A percentile compares a stretch with the other conserved stretches of the same genome.
These are phyloP conservation scores for Odontesthes bonariensis DNA, from an alignment of 2,113 vertebrate species.

Conservation along the genomic window DNA sequence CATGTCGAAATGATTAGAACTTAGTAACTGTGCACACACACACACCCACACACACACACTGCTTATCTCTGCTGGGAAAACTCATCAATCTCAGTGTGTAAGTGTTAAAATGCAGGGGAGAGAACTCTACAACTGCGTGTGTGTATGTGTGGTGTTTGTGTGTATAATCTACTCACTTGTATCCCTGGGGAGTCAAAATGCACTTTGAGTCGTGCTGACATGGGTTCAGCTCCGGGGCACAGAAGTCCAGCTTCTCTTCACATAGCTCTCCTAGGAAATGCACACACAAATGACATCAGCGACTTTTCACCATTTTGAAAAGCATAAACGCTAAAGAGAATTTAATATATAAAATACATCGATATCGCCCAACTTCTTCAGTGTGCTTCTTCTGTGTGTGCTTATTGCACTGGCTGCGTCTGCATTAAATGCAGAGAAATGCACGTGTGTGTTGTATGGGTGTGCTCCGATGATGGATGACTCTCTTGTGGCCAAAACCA, in stretches of 20 bases:
- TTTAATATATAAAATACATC: slow-evolving; percentile 22
- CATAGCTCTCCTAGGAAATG: slow-evolving; percentile 90
- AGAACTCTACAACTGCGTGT: slow-evolving; percentile 22
- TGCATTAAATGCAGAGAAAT: background rate
- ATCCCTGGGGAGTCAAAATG: slow-evolving; percentile 91
- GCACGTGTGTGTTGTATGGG: slow-evolving; percentile 17
- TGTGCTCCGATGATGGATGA: slow-evolving; percentile 64
- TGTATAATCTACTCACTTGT: slow-evolving; percentile 87
- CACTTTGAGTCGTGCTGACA: slow-evolving; percentile 98
- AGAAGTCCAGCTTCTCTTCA: slow-evolving; percentile 97
- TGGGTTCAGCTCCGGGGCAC: slow-evolving; percentile 92
- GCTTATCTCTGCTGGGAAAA: slow-evolving; percentile 20
- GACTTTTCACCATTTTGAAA: slow-evolving; percentile 27
- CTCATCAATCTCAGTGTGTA: slow-evolving; percentile 39
- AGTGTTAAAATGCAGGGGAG: slow-evolving; percentile 9
- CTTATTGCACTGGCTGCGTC: slow-evolving; percentile 4
- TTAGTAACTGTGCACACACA: background rate
- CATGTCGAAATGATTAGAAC: background rate
- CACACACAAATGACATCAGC: slow-evolving; percentile 46
- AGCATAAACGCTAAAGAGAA: slow-evolving; percentile 36
- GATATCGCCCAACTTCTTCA: slow-evolving; percentile 5
- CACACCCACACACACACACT: background rate
- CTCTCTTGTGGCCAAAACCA: slow-evolving; percentile 53
- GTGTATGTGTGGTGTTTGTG: slow-evolving; percentile 25
- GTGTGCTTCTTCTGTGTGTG: background rate